Percentiles rank a stretch among this genome's conserved stretches.
phyloP scores from a whole-genome alignment of 2,888 invertebrate species.

The Epistrophe eligans region DNA sequence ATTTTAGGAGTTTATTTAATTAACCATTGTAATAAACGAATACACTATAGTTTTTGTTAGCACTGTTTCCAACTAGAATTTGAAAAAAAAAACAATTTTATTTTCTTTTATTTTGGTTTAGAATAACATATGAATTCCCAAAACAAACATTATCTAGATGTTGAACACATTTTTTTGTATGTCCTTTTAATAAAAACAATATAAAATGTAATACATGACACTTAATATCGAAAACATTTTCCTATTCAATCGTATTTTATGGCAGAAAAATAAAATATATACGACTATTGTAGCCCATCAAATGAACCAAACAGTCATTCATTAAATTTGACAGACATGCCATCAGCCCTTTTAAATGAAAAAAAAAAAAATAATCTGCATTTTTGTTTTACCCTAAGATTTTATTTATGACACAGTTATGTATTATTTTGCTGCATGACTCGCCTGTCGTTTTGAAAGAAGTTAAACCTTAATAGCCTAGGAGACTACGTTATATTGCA shows the following conservation, averaged over 20 bases:
- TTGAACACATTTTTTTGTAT: not conserved
- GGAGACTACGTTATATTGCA: not conserved
- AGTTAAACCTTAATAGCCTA: not conserved
- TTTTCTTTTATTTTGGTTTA: not conserved
- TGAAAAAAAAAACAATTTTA: not conserved
- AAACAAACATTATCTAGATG: not conserved
- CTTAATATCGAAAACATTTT: conserved; percentile 20
- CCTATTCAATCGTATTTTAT: conserved; percentile 23
- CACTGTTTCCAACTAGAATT: not conserved
- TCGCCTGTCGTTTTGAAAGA: not conserved
- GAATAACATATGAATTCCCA: not conserved
- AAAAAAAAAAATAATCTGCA: conserved; percentile 19
- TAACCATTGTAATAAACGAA: too few relatives aligned
- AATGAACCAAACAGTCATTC: conserved; percentile 37
- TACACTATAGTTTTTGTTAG: too few relatives aligned
- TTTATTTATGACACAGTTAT: conserved; percentile 37
- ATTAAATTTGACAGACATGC: conserved; percentile 39
- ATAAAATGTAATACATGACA: conserved; percentile 18
- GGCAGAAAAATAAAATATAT: conserved; percentile 17
- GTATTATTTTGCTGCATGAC: conserved; percentile 24
- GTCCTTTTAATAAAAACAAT: not conserved
- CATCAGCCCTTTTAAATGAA: conserved; percentile 1
- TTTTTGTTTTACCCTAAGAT: conserved; percentile 28
- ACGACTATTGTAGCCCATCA: conserved; percentile 4
- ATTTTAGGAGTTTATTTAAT: too few relatives aligned